Base-by-base conservation (phyloP, 1,140 invertebrate genomes). In the Steinernema feltiae region DNA sequence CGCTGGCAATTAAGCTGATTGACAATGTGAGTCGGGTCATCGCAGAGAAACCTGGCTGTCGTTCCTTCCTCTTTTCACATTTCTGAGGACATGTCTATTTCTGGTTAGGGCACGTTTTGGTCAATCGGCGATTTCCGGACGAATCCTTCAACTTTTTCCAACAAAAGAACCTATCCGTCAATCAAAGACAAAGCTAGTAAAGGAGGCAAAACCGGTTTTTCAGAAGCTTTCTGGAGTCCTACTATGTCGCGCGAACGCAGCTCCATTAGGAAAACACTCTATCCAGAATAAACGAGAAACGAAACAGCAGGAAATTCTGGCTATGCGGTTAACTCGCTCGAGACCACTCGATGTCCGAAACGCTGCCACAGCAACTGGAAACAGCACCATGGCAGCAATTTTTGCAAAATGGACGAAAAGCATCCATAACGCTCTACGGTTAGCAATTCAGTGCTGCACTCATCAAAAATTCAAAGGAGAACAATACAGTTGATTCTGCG, bases 1-100 rank as follows among this genome's bases (percentile, higher is more conserved):
- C 53, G 53, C 24, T 27, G 15, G 53, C 53, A 63, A 63, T 63
- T 27, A 63, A 63, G 53, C 53, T 63, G 7, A 63, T 63, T 63
- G 7, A 63, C n/a, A n/a, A n/a, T n/a, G n/a, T 41, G 7, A 7
- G 35, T 7, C 35, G 18, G 35, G 35, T 41, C 35, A 41, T 41
- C 35, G 35, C 35, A 41, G 18, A 18, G 35, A 41, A 7, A 7
- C 7, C 7, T 18, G 35, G 35, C 35, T 7, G 7, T 41, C 35
- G 35, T 18, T 18, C 18, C 35, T 41, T 41, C 35, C 35, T 41
- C 7, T 18, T 7, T 41, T 41, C 35, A 18, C 35, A 7, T 18
- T 41, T n/a, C n/a, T n/a, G n/a, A n/a, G n/a, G n/a, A n/a, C n/a
- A n/a, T n/a, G n/a, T n/a, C n/a, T n/a, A n/a, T n/a, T n/a, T n/a